phyloP scores from a whole-genome alignment of 1,140 invertebrate genomes.

The Pseudomyrmex sp. region DNA sequence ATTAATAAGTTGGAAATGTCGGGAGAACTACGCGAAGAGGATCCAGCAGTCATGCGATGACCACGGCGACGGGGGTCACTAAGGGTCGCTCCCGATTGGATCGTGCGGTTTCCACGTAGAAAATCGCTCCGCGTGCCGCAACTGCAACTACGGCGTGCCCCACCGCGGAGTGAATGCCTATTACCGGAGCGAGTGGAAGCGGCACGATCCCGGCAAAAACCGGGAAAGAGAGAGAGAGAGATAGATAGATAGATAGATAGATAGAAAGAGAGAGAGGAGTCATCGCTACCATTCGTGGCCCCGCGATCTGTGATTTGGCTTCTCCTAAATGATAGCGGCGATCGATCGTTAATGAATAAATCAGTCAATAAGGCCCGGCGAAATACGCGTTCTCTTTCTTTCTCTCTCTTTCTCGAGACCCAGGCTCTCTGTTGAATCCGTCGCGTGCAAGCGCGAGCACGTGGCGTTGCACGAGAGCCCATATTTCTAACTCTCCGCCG shows the following conservation, averaged over 20 bases:
- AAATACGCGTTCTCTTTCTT: constrained; percentile 29
- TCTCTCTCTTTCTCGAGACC: no score
- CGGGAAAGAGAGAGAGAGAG: constrained; percentile 43
- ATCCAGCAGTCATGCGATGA: constrained; percentile 61
- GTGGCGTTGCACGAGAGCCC: constrained; percentile 23
- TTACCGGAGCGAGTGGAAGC: constrained; percentile 61
- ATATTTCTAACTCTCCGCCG: constrained; percentile 30
- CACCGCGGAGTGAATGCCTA: constrained; percentile 56
- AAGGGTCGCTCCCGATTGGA: constrained; percentile 67
- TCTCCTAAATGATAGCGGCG: constrained; percentile 9
- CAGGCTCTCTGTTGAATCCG: not conserved
- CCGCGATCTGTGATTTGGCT: constrained; percentile 56
- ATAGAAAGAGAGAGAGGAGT: not conserved
- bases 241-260: no score
- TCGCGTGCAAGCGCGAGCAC: constrained; percentile 33
- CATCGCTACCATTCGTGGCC: constrained; percentile 46
- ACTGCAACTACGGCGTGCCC: constrained; percentile 63
- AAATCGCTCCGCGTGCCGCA: constrained; percentile 72
- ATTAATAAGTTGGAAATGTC: constrained; percentile 55
- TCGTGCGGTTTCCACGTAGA: constrained; percentile 74
- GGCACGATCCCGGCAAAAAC: constrained; percentile 69
- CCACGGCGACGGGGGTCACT: constrained; percentile 61
- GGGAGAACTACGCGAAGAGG: constrained; percentile 41
- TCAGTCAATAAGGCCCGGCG: constrained; percentile 17
- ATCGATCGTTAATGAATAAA: constrained; percentile 60